Evolutionary conservation across 2,113 vertebrate genomes (phyloP).

Genomic region (Pluvialis apricaria): DNA sequence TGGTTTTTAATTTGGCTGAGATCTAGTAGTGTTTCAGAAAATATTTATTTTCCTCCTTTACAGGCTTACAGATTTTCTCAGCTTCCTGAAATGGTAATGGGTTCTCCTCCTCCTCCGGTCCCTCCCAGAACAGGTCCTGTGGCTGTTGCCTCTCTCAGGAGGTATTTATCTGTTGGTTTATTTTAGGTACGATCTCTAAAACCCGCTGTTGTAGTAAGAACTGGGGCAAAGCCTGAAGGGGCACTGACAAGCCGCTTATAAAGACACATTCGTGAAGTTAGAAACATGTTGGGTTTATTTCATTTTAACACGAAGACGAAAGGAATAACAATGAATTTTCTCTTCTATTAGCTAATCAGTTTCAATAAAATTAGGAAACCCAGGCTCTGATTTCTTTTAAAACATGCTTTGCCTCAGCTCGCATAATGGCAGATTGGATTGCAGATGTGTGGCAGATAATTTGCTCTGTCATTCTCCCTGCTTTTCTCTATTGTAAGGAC

Average conservation of each 20-base stretch:
- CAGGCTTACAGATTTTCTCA: conserved; percentile 97
- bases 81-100: conserved; percentile 95
- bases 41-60: background rate
- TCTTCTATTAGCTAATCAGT: background rate
- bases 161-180: conserved; percentile 31
- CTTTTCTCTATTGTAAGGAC: background rate
- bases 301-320: background rate
- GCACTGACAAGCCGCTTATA: background rate
- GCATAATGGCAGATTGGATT: background rate
- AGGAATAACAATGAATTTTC: background rate
- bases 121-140: conserved; percentile 92
- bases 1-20: background rate
- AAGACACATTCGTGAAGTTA: background rate
- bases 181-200: background rate
- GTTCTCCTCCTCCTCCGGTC: conserved; percentile 91
- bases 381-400: background rate
- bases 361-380: background rate
- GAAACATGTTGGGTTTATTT: background rate
- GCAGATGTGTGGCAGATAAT: background rate
- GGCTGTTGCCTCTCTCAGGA: conserved; percentile 74
- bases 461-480: background rate
- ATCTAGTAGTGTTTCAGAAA: background rate
- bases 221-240: background rate
- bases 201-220: background rate
- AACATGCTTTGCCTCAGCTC: background rate